Conservation (phyloP, 2,797 vertebrate species). For the Carapus acus region DNA sequence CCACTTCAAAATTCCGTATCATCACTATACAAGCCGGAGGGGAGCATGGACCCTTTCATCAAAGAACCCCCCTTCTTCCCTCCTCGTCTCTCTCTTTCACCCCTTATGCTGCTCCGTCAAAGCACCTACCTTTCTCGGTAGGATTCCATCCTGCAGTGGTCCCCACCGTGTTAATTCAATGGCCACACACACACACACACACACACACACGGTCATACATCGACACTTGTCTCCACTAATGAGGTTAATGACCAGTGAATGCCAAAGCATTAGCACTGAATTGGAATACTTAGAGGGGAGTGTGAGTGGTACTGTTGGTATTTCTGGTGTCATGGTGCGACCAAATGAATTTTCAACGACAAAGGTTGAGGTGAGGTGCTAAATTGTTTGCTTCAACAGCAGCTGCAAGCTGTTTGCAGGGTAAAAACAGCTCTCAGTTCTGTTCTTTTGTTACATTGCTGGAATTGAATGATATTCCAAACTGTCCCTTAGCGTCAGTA, state of each 20-base stretch:
- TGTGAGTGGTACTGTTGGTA: too few relatives aligned
- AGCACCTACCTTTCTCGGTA: conserved; percentile 10
- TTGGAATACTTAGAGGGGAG: conserved; percentile 8
- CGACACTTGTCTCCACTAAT: conserved; percentile 44
- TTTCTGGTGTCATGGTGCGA: too few relatives aligned
- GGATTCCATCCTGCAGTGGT: conserved; percentile 16
- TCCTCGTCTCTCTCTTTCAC: conserved; percentile 19
- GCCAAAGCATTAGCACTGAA: conserved; percentile 44
- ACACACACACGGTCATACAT: conserved; percentile 19
- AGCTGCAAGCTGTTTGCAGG: not conserved
- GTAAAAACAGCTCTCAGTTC: not conserved
- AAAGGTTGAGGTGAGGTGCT: too few relatives aligned
- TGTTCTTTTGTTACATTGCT: too few relatives aligned
- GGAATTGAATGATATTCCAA: too few relatives aligned
- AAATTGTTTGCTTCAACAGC: conserved; percentile 3
- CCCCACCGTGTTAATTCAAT: conserved; percentile 32
- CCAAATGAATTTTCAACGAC: not conserved
- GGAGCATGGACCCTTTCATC: conserved; percentile 17
- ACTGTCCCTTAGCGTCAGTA: conserved; percentile 19
- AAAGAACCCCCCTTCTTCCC: conserved; percentile 19
- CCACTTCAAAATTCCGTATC: conserved; percentile 16
- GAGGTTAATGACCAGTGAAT: conserved; percentile 54
- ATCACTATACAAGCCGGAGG: conserved; percentile 31
- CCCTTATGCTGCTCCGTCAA: conserved; percentile 30
- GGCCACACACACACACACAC: conserved; percentile 7